These are phyloP conservation scores for Climacteris rufus DNA, from an alignment of 2,113 vertebrate genomes.

Conservation along the genomic window DNA sequence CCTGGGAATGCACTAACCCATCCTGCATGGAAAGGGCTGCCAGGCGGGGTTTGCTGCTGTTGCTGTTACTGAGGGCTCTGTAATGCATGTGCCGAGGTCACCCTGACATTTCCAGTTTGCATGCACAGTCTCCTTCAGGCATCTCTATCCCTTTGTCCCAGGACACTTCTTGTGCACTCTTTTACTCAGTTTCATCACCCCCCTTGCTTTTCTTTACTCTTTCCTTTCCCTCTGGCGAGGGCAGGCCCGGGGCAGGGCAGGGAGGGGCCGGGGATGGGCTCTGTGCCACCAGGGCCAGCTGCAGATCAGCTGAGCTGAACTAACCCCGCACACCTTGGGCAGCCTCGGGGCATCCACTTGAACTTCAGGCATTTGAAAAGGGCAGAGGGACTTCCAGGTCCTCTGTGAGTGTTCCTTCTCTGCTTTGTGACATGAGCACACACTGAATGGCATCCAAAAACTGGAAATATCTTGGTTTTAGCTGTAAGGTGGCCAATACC, in stretches of 20 bases:
- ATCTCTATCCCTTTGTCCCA: neutral
- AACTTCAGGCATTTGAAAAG: neutral
- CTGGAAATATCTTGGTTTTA: neutral
- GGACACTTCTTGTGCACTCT: neutral
- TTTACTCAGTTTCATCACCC: neutral
- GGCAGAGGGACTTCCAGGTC: neutral
- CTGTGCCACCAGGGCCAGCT: neutral
- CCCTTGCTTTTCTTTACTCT: neutral
- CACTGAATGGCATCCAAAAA: neutral
- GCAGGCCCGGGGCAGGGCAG: neutral
- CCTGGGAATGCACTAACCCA: constrained; percentile 56
- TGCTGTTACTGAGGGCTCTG: constrained; percentile 32
- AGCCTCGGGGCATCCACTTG: neutral
- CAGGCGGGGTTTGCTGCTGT: constrained; percentile 14
- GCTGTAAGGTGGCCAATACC: neutral
- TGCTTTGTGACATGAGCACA: neutral
- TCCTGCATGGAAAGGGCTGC: constrained; percentile 14
- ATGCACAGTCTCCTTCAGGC: neutral
- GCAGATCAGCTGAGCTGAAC: neutral
- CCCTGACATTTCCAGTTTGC: neutral
- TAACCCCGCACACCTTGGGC: neutral
- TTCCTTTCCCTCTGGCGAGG: neutral
- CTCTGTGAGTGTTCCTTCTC: neutral
- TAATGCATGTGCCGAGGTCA: neutral
- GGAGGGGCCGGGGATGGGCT: neutral